Base-by-base conservation (phyloP, 2,888 invertebrate species). In the Halictus ligatus region DNA sequence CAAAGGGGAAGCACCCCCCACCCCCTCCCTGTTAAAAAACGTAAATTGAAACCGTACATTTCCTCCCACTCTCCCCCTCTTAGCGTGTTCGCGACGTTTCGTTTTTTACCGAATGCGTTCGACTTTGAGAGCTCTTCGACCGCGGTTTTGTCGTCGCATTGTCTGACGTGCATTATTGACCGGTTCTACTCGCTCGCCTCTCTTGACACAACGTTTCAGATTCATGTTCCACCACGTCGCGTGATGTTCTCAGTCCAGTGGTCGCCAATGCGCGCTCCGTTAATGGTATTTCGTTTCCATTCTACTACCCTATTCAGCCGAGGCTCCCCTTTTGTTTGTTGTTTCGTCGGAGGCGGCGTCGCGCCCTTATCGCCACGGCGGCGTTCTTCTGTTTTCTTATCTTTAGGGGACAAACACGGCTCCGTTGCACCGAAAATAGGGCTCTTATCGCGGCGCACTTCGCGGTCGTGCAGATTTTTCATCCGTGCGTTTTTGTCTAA, bases 331-430 rank as follows among this genome's bases (percentile, higher is more conserved):
- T 21, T 74, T 72, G 75, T 75, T 75, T 71, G 69, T 75, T 71
- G 21, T 80, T 71, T 58, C 58, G 60, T 29, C 21, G 18, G 60
- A 64, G 60, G 50, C 40, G 72, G 35, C 43, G 64, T 25, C 50
- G 74, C 29, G 74, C 74, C 25, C 43, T 83, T 83, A 83, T 84
- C 84, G 71, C 46, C 25, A 21, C 50, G 78, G 60, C 71, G 75
- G 21, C 25, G 58, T 50, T 71, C 43, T 46, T 75, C 73, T 72
- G 78, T 75, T 78, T 83, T 54, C 83, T 83, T 78, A 84, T 83
- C 83, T 84, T 54, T 46, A 35, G 75, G 46, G 25, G 54, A 77
- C 71, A 83, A 84, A 83, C 83, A 75, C 50, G 40, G 71, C 35
- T 75, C 35, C 71, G 50, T 75, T 50, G 71, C 67, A 40, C 7